Evolutionary conservation across 2,888 invertebrate species (phyloP).

Genomic region (Chirona hameri): DNA sequence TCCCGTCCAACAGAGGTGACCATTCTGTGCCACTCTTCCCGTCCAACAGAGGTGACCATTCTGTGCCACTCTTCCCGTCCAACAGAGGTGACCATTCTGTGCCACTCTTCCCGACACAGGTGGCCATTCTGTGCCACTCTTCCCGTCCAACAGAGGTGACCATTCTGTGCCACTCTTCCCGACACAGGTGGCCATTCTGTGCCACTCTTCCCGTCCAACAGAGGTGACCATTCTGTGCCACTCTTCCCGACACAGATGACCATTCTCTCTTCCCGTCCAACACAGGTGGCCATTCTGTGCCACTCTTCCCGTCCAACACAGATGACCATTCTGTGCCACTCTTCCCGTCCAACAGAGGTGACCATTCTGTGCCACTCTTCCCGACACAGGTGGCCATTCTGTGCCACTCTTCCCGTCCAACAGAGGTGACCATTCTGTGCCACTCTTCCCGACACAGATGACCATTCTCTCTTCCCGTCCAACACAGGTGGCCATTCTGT

Average conservation of each 20-base stretch:
- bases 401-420: constrained; percentile 36
- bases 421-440: too few species aligned
- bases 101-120: too few species aligned
- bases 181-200: background rate
- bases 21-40: too few species aligned
- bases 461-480: constrained; percentile 36
- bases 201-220: constrained; percentile 42
- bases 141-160: constrained; percentile 58
- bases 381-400: background rate
- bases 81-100: constrained; percentile 67
- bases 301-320: too few species aligned
- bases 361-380: too few species aligned
- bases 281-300: too few species aligned
- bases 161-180: too few species aligned
- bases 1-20: constrained; percentile 58
- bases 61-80: constrained; percentile 36
- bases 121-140: constrained; percentile 5
- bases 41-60: too few species aligned
- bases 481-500: too few species aligned
- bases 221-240: too few species aligned
- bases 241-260: too few species aligned
- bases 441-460: too few species aligned
- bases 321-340: background rate
- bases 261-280: constrained; percentile 36
- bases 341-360: constrained; percentile 54